Evolutionary conservation across 2,113 vertebrate species (phyloP).

Genomic region (Coracopsis vasa): DNA sequence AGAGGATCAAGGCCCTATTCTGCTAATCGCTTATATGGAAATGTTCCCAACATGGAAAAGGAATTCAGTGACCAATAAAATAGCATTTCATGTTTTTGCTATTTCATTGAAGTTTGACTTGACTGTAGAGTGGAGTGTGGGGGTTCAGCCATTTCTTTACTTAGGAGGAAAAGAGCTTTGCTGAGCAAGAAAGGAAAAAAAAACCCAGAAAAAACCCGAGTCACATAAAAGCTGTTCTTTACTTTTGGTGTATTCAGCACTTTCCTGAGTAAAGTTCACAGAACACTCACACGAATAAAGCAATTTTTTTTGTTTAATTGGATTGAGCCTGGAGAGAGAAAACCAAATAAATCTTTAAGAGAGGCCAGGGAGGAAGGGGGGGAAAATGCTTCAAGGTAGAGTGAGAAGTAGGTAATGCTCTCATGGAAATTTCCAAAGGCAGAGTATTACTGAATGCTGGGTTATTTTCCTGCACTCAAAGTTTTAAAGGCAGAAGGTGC

Average conservation of each 20-base stretch:
- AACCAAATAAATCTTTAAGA: constrained; percentile 36
- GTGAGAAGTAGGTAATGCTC: neutral
- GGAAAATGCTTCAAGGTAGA: neutral
- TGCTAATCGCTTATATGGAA: constrained; percentile 27
- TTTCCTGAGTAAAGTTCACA: constrained; percentile 34
- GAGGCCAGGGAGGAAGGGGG: neutral
- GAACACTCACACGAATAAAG: constrained; percentile 21
- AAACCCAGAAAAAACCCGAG: neutral
- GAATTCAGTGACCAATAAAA: constrained; percentile 33
- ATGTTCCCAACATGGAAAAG: neutral
- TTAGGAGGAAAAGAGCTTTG: constrained; percentile 9
- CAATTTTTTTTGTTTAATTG: constrained; percentile 55
- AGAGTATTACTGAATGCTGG: neutral
- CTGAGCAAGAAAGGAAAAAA: neutral
- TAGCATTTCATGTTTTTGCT: neutral
- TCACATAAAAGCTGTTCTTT: constrained; percentile 30
- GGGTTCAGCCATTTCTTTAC: neutral
- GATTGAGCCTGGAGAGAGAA: constrained; percentile 7
- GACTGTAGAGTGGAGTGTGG: neutral
- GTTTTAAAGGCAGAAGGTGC: neutral
- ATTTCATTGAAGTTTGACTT: neutral
- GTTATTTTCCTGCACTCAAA: neutral
- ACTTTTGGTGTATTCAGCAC: constrained; percentile 45
- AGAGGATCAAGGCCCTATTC: constrained; percentile 21
- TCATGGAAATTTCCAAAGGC: neutral